A percentile compares a stretch with the other conserved stretches of the same genome.
These are phyloP conservation scores for Linurgus olivaceus DNA, from an alignment of 2,797 vertebrate genomes.

Conservation along the genomic window DNA sequence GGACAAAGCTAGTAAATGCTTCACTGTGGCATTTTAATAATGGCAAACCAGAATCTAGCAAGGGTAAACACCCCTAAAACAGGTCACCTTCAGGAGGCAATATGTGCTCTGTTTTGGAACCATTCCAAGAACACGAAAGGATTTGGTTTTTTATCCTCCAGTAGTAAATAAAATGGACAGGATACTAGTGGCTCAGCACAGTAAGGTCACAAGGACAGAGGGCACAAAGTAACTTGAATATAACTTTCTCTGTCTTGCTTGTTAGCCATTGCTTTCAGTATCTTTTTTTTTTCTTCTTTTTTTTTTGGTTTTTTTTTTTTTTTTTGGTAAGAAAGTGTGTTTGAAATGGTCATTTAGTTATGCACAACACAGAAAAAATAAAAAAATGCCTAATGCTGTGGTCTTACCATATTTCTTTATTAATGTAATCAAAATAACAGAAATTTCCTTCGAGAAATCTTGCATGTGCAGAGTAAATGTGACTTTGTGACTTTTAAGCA, in stretches of 20 bases:
- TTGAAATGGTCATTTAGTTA: neutral
- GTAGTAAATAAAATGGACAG: neutral
- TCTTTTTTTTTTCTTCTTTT: too few species aligned
- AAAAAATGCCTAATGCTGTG: neutral
- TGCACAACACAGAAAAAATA: neutral
- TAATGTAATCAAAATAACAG: neutral
- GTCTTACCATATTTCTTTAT: neutral
- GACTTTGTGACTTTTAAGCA: neutral
- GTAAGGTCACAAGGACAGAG: neutral
- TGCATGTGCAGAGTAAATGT: neutral
- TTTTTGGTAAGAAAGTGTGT: neutral
- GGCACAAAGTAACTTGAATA: neutral
- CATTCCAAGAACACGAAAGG: neutral
- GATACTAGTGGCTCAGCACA: neutral
- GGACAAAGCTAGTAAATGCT: constrained; percentile 57
- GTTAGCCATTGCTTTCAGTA: neutral
- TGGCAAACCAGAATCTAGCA: neutral
- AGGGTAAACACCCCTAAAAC: neutral
- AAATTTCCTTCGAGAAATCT: neutral
- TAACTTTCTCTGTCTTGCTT: neutral
- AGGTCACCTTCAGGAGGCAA: constrained; percentile 1
- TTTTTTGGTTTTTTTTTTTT: too few species aligned
- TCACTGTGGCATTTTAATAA: neutral
- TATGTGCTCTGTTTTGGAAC: neutral
- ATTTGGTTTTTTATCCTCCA: neutral